Evolutionary conservation across 92 coral and sea anemone species (phyloP).

Genomic region (Phenganax stokvisi): DNA sequence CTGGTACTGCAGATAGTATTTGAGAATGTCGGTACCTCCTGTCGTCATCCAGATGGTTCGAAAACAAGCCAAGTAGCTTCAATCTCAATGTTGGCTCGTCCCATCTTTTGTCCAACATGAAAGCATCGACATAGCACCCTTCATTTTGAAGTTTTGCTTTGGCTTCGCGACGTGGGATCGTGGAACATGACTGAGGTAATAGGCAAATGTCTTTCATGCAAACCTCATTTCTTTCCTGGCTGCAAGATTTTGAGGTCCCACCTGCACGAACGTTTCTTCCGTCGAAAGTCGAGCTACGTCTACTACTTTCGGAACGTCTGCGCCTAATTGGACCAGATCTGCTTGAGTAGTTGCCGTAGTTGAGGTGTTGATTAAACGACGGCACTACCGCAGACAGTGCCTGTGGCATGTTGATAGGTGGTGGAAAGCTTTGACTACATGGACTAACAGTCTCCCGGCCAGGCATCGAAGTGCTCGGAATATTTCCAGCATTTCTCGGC

Average conservation of each 20-base stretch:
- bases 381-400: not conserved
- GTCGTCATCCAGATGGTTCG: not conserved
- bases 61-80: not conserved
- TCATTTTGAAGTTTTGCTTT: slow-evolving; percentile 4
- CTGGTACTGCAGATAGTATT: too few species aligned
- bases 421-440: slow-evolving; percentile 1
- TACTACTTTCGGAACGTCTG: not conserved
- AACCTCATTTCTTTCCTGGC: slow-evolving; percentile 1
- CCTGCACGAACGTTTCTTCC: not conserved
- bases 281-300: not conserved
- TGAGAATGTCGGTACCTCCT: not conserved
- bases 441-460: not conserved
- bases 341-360: not conserved
- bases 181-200: not conserved
- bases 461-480: not conserved
- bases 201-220: slow-evolving; percentile 5
- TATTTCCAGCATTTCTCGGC: slow-evolving; percentile 2
- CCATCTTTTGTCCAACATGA: not conserved
- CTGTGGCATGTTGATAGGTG: not conserved
- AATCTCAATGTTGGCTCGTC: not conserved
- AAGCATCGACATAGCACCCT: not conserved
- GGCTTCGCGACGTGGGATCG: not conserved
- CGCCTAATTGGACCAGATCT: slow-evolving; percentile 11
- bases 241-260: not conserved
- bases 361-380: not conserved